Conservation (phyloP, 2,797 vertebrate species). For the Lophotriccus pileatus region DNA sequence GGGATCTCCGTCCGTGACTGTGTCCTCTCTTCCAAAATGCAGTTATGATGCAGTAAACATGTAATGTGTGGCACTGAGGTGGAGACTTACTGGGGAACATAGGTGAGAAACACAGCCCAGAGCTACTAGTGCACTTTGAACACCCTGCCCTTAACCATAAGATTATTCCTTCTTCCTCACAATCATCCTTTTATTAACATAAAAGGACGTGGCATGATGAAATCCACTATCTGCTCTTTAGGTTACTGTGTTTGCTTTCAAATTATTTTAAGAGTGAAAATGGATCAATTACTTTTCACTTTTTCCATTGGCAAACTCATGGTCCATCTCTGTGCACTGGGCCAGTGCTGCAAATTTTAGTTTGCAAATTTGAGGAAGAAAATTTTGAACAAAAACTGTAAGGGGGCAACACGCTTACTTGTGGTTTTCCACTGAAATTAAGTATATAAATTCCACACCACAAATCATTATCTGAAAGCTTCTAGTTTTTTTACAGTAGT, state of each 20-base stretch:
- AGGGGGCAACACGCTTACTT: neutral
- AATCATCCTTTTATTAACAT: neutral
- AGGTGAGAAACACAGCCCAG: neutral
- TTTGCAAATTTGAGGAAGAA: neutral
- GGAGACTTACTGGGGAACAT: neutral
- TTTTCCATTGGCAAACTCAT: neutral
- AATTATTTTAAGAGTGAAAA: neutral
- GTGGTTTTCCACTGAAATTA: neutral
- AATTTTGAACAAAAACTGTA: neutral
- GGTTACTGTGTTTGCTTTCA: neutral
- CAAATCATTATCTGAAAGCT: neutral
- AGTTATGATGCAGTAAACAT: neutral
- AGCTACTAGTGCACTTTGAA: neutral
- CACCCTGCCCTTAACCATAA: neutral
- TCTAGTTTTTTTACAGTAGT: neutral
- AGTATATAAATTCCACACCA: fast-evolving
- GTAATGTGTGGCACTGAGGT: neutral
- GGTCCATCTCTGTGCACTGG: fast-evolving
- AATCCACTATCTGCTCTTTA: neutral
- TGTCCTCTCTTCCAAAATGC: neutral
- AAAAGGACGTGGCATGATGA: neutral
- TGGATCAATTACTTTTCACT: neutral
- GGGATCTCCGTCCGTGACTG: fast-evolving
- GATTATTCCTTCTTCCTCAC: neutral
- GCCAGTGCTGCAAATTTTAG: neutral